Base-by-base conservation (phyloP, 64 coral and sea anemone genomes). In the Cladopsammia gracilis region DNA sequence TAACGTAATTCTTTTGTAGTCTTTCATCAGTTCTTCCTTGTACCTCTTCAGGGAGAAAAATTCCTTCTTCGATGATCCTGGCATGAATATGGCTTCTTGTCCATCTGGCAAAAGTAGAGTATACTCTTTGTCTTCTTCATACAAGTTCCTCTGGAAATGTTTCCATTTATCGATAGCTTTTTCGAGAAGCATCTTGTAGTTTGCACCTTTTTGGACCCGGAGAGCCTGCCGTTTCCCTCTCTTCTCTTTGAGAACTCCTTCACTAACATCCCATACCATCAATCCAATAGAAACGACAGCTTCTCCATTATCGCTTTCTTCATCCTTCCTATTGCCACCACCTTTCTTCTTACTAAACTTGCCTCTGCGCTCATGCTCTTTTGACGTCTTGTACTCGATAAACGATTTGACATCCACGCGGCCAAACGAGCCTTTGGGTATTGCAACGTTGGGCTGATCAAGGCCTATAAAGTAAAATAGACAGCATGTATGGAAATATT, bases 61-160 rank as follows among this genome's bases (percentile, higher is more conserved):
- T 52, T 72, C 90, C 64, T 78, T 96, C 19, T 22, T 48, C 34
- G 34, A 34, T 62, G 90, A 86, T 69, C 87, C 90, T 49, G 87
- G 90, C 78, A 96, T 66, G 79, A 87, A 96, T 54, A 90, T 45
- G 69, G 80, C 87, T 76, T 96, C 95, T 67, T 96, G 60, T 54
- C 95, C 89, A 75, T 90, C 73, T 43, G 93, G 80, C 1, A 96
- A 81, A 45, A 96, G 73, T 23, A 93, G 77, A n/a, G 90, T 58
- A 87, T 93, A 96, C 52, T 96, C 62, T 78, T 96, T 81, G 46
- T 83, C 71, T 89, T 93, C 95, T 79, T 84, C 78, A 73, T 86
- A 93, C 7, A 93, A 66, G 64, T 90, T 85, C 83, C 85, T 88
- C 70, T 93, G 44, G 23, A 47, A 96, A 71, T n/a, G 50, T 59